phyloP scores from a whole-genome alignment of 64 coral and sea anemone genomes.

The Stichodactyla helianthus region DNA sequence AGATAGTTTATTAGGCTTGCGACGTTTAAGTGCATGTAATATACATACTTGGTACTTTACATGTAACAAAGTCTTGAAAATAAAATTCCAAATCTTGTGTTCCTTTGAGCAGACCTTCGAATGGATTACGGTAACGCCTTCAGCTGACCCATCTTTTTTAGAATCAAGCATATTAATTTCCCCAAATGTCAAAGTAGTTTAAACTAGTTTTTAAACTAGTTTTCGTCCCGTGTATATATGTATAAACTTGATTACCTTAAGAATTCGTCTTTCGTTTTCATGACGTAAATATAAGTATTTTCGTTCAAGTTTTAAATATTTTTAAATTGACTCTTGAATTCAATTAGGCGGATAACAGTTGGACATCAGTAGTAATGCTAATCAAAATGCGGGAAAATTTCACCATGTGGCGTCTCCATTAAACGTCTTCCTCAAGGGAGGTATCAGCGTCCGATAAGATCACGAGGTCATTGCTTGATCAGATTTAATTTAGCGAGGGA shows the following conservation, averaged over 20 bases:
- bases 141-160: neutral
- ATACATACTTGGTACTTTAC: neutral
- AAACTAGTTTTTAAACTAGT: neutral
- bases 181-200: too few species aligned
- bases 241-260: neutral
- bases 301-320: neutral
- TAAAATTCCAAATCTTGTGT: neutral
- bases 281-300: neutral
- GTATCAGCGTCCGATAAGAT: neutral
- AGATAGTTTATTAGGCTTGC: neutral
- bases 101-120: neutral
- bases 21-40: neutral
- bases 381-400: conserved; percentile 1
- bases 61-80: neutral
- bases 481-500: neutral
- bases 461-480: neutral
- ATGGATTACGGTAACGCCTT: neutral
- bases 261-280: neutral
- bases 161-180: too few species aligned
- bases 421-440: too few species aligned
- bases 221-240: neutral
- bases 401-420: neutral
- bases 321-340: neutral
- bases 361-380: neutral
- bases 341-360: neutral